phyloP scores from a whole-genome alignment of 2,797 vertebrate species.

The Antrozous pallidus region DNA sequence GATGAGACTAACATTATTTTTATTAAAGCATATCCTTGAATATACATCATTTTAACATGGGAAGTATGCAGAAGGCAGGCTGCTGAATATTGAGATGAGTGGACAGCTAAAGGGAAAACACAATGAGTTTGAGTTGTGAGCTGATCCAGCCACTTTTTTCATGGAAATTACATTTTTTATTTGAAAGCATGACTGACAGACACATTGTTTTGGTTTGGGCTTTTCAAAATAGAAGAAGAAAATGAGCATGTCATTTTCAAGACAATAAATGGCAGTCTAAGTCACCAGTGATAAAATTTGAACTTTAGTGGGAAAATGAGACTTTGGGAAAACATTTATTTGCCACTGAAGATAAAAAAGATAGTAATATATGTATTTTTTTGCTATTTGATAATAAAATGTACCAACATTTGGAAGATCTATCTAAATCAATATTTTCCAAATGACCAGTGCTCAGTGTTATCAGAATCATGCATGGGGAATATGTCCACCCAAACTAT shows the following conservation, averaged over 20 bases:
- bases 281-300: background rate
- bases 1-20: background rate
- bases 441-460: background rate
- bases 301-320: slow-evolving; percentile 34
- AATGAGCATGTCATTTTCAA: background rate
- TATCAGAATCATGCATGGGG: background rate
- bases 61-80: background rate
- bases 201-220: background rate
- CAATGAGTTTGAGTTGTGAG: background rate
- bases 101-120: background rate
- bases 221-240: background rate
- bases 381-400: slow-evolving; percentile 2
- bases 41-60: background rate
- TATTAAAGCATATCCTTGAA: background rate
- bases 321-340: slow-evolving; percentile 29
- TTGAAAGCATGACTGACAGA: background rate
- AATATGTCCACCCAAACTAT: background rate
- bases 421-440: background rate
- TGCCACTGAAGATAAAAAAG: background rate
- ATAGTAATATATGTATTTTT: background rate
- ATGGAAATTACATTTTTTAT: slow-evolving; percentile 42
- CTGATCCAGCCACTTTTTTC: background rate
- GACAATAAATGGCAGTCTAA: background rate
- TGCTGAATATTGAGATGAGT: background rate
- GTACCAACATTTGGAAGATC: background rate